These are phyloP conservation scores for Moxostoma hubbsi DNA, from an alignment of 2,797 vertebrate species.

Conservation along the genomic window DNA sequence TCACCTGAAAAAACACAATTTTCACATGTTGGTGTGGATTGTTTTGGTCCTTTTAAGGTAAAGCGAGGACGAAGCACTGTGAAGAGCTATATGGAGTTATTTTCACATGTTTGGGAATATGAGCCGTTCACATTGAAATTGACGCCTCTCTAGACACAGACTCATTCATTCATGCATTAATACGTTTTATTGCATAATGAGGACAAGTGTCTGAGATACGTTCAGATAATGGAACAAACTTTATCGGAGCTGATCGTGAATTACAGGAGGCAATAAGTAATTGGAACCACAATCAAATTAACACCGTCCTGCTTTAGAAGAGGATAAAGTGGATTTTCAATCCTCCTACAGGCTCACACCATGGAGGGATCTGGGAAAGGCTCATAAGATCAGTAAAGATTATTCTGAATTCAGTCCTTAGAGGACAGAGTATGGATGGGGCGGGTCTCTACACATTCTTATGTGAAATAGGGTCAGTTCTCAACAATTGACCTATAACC, in stretches of 20 bases:
- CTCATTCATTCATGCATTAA: neutral
- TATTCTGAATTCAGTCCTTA: neutral
- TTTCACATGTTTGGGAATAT: neutral
- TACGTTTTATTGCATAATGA: neutral
- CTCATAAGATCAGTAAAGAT: no score
- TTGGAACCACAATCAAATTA: neutral
- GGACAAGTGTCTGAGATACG: neutral
- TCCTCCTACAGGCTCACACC: no score
- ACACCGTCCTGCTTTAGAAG: no score
- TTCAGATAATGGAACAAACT: neutral
- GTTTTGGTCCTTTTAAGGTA: no score
- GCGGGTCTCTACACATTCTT: neutral
- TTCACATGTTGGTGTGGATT: no score
- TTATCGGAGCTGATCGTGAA: neutral
- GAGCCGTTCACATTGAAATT: neutral
- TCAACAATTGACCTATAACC: neutral
- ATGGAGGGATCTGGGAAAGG: no score
- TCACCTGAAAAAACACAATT: neutral
- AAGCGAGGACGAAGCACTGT: no score
- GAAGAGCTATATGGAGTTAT: no score
- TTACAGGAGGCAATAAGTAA: conserved; percentile 13
- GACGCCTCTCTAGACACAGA: neutral
- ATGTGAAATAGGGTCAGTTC: neutral
- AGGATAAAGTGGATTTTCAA: no score
- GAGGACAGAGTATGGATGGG: neutral